phyloP scores from a whole-genome alignment of 2,113 vertebrate species.

The Mandrillus leucophaeus region DNA sequence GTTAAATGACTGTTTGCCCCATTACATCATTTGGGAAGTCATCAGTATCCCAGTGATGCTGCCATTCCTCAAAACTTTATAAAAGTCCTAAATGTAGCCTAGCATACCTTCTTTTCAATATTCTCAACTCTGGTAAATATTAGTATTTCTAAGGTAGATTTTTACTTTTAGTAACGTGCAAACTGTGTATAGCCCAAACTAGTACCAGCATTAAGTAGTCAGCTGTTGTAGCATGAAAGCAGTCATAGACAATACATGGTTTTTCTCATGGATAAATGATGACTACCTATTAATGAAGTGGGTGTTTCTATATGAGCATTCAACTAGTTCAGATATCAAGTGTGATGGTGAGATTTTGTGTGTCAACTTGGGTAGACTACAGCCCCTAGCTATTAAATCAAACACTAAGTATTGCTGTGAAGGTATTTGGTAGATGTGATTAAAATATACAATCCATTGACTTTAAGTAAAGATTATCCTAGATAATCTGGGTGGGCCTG shows the following conservation, averaged over 20 bases:
- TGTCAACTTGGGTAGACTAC: background rate
- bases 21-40: background rate
- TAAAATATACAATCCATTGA: background rate
- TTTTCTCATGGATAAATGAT: background rate
- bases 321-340: background rate
- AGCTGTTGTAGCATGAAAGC: no score
- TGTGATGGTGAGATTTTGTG: background rate
- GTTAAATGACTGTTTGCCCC: background rate
- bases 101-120: background rate
- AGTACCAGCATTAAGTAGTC: background rate
- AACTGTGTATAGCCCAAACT: background rate
- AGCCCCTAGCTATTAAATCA: background rate
- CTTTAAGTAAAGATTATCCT: background rate
- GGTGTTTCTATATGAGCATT: background rate
- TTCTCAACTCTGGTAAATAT: background rate
- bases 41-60: background rate
- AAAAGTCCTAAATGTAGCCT: background rate
- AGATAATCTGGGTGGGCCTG: background rate
- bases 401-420: background rate
- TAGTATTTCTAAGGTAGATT: background rate
- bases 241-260: no score
- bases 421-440: background rate
- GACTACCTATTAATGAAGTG: background rate
- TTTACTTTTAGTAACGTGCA: background rate
- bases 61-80: background rate